A percentile compares a stretch with the other conserved stretches of the same genome.
Evolutionary conservation across 53 echinoderm and acorn worm genomes (phyloP).

Genomic region (Holothuria scabra): DNA sequence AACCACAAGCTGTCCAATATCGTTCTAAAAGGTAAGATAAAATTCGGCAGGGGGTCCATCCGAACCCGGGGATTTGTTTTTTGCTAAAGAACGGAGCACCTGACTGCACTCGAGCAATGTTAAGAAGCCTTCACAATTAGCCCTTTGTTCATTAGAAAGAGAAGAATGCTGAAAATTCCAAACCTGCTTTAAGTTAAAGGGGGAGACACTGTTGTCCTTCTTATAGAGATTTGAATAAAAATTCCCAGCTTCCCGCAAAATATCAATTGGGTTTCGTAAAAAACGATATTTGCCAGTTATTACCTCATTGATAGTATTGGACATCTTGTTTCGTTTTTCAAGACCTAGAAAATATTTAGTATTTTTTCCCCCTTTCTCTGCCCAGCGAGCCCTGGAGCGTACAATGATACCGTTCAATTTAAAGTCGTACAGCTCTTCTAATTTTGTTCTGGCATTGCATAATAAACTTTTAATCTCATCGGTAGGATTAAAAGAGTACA

Average conservation of each 20-base stretch:
- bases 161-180: not conserved
- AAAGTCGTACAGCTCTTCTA: not conserved
- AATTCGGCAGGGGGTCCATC: not conserved
- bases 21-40: conserved; percentile 4
- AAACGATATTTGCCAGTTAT: not conserved
- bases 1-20: not conserved
- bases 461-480: not conserved
- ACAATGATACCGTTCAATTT: conserved; percentile 18
- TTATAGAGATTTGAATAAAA: not conserved
- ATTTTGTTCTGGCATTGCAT: too few species aligned
- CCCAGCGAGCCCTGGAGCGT: not conserved
- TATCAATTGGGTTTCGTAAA: not conserved
- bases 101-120: too few species aligned
- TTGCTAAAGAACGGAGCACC: not conserved
- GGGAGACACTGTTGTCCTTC: not conserved
- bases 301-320: not conserved
- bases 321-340: not conserved
- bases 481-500: not conserved
- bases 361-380: conserved; percentile 4
- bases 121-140: too few species aligned
- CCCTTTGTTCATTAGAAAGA: too few species aligned
- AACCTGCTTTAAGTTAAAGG: not conserved
- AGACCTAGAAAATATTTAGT: not conserved
- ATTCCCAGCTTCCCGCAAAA: not conserved
- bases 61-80: not conserved